Percentiles rank a stretch among this genome's conserved stretches.
Evolutionary conservation across 2,888 invertebrate genomes (phyloP).

Genomic region (Caenorhabditis macrosperma): DNA sequence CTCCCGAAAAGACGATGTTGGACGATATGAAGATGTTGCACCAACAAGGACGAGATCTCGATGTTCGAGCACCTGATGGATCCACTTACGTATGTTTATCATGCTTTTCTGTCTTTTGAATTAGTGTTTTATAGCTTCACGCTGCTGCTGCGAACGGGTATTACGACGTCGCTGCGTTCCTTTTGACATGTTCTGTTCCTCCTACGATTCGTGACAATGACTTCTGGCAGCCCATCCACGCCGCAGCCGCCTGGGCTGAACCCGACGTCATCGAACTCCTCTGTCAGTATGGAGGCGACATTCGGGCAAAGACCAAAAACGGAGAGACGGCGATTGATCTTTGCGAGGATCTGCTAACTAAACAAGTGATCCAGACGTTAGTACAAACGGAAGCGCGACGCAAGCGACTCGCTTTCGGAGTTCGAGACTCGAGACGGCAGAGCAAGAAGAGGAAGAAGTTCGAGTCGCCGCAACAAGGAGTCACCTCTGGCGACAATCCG

Average conservation of each 20-base stretch:
- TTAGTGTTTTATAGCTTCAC: constrained; percentile 84
- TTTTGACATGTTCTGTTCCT: constrained; percentile 92
- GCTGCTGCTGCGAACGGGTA: constrained; percentile 98
- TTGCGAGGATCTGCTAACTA: constrained; percentile 77
- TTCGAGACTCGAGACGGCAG: constrained; percentile 77
- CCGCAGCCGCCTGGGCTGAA: constrained; percentile 99
- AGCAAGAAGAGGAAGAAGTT: constrained; percentile 80
- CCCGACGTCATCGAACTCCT: constrained; percentile 94
- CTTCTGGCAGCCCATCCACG: constrained; percentile 84
- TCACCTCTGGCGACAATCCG: constrained; percentile 74
- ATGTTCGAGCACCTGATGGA: constrained; percentile 89
- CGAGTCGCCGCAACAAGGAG: constrained; percentile 78
- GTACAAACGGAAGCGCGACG: constrained; percentile 74
- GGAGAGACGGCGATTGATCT: constrained; percentile 92
- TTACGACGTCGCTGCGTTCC: constrained; percentile 92
- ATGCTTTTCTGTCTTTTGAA: neutral
- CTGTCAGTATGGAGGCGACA: constrained; percentile 95
- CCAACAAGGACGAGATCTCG: constrained; percentile 71
- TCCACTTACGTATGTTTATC: constrained; percentile 88
- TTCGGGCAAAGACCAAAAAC: constrained; percentile 95
- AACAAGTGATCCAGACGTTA: constrained; percentile 74
- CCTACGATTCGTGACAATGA: constrained; percentile 82
- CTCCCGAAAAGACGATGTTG: constrained; percentile 92
- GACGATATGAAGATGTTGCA: constrained; percentile 87
- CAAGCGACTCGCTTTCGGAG: constrained; percentile 74